Evolutionary conservation across 2,797 vertebrate species (phyloP).

Genomic region (Sternotherus odoratus): DNA sequence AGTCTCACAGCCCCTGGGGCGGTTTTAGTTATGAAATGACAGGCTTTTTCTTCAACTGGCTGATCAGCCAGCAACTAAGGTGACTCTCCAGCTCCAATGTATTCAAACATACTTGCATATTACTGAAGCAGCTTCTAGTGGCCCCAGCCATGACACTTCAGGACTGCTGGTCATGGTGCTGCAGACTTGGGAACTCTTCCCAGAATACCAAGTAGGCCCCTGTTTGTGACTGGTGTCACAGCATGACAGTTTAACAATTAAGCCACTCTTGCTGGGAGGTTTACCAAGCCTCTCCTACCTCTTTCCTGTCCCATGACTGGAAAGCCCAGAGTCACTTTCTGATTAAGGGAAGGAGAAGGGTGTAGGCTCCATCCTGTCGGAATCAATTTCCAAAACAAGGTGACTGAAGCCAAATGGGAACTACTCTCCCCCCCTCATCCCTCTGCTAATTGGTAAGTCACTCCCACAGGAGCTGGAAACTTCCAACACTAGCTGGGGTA

Average conservation of each 20-base stretch:
- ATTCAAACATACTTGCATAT: rapidly evolving
- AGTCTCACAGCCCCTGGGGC: rapidly evolving
- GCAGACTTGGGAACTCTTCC: not conserved
- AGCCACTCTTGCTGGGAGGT: not conserved
- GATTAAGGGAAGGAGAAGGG: slow-evolving; percentile 35
- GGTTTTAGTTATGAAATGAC: not conserved
- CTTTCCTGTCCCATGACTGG: slow-evolving; percentile 19
- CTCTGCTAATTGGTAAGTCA: rapidly evolving
- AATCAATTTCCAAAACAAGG: not conserved
- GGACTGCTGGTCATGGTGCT: rapidly evolving
- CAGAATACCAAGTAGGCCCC: not conserved
- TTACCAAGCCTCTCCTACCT: slow-evolving; percentile 35
- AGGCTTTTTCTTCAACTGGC: rapidly evolving
- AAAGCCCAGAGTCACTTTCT: slow-evolving; percentile 55
- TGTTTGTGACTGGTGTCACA: not conserved
- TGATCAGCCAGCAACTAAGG: not conserved
- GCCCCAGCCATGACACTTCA: not conserved
- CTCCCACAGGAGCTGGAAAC: slow-evolving; percentile 2
- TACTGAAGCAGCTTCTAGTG: not conserved
- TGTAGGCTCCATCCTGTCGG: not conserved
- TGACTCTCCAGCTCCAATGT: rapidly evolving
- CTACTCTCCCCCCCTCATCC: not conserved
- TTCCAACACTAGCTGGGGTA: not conserved
- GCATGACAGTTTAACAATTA: not conserved
- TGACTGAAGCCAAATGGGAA: slow-evolving; percentile 5